A percentile compares a stretch with the other conserved stretches of the same genome.
Evolutionary conservation across 2,113 vertebrate species (phyloP).

Genomic region (Solea senegalensis): DNA sequence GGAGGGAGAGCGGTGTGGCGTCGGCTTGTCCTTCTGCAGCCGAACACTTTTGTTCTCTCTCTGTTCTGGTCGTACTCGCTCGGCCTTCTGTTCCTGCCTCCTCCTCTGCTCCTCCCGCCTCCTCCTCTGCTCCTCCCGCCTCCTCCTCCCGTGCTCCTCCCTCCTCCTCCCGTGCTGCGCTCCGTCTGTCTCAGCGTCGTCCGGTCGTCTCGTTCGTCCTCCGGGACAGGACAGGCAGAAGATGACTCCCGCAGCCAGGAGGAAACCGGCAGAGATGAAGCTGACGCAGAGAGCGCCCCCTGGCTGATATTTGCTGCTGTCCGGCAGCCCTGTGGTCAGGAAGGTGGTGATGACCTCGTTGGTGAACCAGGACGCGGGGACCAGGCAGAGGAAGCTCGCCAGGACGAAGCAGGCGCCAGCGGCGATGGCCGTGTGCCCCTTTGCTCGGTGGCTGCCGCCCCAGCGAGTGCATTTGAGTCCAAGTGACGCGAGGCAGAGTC

Average conservation of each 20-base stretch:
- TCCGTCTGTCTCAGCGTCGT: slow-evolving; percentile 56
- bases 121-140: neutral
- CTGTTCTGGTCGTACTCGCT: slow-evolving; percentile 37
- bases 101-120: slow-evolving; percentile 30
- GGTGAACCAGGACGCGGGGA: slow-evolving; percentile 91
- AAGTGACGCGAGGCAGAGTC: slow-evolving; percentile 86
- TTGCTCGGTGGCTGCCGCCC: slow-evolving; percentile 85
- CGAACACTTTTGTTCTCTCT: slow-evolving; percentile 37
- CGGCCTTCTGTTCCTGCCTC: slow-evolving; percentile 28
- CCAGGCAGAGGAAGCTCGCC: slow-evolving; percentile 85
- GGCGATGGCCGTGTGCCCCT: slow-evolving; percentile 85
- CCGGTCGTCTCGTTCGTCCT: slow-evolving; percentile 67
- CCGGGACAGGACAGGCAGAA: slow-evolving; percentile 88
- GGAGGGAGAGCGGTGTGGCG: slow-evolving; percentile 47
- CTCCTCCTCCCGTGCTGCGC: neutral
- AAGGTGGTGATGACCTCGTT: slow-evolving; percentile 88
- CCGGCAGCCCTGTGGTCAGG: slow-evolving; percentile 85
- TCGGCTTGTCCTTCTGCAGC: slow-evolving; percentile 45
- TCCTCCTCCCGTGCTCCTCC: neutral
- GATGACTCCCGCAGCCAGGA: slow-evolving; percentile 86
- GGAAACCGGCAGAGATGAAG: slow-evolving; percentile 88
- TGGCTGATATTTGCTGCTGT: slow-evolving; percentile 88
- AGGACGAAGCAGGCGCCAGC: slow-evolving; percentile 88
- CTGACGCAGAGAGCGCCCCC: slow-evolving; percentile 90
- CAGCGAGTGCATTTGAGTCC: slow-evolving; percentile 93